Percentiles rank a stretch among this genome's conserved stretches.
Evolutionary conservation across 2,888 invertebrate species (phyloP).

Genomic region (Drosophila macrospina): DNA sequence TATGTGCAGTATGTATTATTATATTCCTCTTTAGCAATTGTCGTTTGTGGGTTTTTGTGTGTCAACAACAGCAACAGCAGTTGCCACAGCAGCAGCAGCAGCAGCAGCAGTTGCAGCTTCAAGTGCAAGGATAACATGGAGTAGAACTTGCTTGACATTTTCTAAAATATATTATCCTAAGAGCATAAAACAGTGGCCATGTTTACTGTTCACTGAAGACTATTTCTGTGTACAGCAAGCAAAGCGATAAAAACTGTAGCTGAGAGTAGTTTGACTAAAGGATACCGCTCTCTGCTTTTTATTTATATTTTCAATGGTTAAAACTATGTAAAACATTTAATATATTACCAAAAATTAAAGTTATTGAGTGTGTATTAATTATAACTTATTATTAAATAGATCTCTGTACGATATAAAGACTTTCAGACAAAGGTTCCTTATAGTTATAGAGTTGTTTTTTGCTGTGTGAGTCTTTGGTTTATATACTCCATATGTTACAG

Average conservation of each 20-base stretch:
- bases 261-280: neutral
- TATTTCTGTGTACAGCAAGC: neutral
- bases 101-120: conserved; percentile 2
- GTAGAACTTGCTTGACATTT: conserved; percentile 31
- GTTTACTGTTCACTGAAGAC: conserved; percentile 17
- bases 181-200: conserved; percentile 19
- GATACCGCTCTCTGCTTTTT: neutral
- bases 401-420: too few species aligned
- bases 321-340: too few species aligned
- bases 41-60: conserved; percentile 44
- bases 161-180: conserved; percentile 26
- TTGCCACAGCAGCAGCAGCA: neutral
- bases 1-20: conserved; percentile 37
- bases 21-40: conserved; percentile 47
- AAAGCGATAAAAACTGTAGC: neutral
- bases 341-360: too few species aligned
- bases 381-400: too few species aligned
- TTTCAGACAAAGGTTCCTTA: too few species aligned
- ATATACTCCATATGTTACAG: too few species aligned
- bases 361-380: too few species aligned
- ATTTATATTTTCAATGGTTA: too few species aligned
- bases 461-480: too few species aligned
- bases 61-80: conserved; percentile 48
- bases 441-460: too few species aligned
- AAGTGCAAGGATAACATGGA: conserved; percentile 55